phyloP scores from a whole-genome alignment of 2,113 vertebrate genomes.

The Dendrocopos noguchii region DNA sequence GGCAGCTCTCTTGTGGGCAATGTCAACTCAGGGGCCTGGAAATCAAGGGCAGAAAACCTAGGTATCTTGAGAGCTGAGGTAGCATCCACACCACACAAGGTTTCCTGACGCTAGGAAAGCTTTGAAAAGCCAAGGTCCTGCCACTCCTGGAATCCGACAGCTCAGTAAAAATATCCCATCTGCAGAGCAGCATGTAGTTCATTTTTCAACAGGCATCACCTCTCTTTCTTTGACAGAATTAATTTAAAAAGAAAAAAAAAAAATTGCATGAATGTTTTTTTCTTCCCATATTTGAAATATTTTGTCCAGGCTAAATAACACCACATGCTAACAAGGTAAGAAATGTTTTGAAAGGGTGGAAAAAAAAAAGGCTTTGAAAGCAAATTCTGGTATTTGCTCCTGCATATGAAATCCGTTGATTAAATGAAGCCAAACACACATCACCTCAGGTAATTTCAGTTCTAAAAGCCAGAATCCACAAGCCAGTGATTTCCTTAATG shows the following conservation, averaged over 20 bases:
- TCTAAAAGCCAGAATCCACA: slow-evolving; percentile 18
- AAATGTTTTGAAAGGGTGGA: background rate
- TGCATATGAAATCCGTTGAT: background rate
- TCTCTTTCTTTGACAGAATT: background rate
- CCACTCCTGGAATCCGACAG: background rate
- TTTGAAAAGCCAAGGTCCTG: background rate
- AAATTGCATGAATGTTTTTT: rapidly evolving
- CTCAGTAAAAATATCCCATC: background rate
- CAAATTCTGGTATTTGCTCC: background rate
- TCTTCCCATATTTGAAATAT: background rate
- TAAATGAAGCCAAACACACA: slow-evolving; percentile 1
- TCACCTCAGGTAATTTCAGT: background rate
- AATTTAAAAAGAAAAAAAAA: background rate
- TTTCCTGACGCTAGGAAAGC: background rate
- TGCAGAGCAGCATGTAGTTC: background rate
- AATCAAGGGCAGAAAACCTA: background rate
- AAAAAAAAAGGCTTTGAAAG: background rate
- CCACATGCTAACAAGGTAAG: background rate
- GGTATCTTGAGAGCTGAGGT: background rate
- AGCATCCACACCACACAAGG: rapidly evolving
- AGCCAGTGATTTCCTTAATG: slow-evolving; percentile 25
- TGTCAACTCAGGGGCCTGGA: background rate
- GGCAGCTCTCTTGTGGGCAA: background rate
- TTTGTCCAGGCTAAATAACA: background rate
- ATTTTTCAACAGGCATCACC: background rate